These are phyloP conservation scores for Aphaenogaster floridana DNA, from an alignment of 1,140 invertebrate species.

Conservation along the genomic window DNA sequence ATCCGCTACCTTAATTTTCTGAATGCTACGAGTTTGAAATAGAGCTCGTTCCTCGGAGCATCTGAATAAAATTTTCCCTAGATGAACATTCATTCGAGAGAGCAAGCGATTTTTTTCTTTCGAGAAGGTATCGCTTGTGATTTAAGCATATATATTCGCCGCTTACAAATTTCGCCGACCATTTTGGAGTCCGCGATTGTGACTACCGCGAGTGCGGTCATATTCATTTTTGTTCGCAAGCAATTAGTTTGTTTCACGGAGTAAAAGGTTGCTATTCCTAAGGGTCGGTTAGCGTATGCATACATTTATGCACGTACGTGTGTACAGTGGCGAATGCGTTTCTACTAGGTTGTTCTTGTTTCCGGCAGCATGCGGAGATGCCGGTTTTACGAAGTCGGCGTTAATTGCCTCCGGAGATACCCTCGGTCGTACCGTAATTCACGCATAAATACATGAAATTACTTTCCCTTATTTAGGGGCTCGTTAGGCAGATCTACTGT, in stretches of 20 bases:
- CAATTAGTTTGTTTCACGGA: constrained; percentile 76
- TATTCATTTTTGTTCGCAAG: constrained; percentile 77
- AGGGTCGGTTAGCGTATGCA: constrained; percentile 61
- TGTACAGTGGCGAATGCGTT: constrained; percentile 70
- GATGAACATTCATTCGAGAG: not conserved
- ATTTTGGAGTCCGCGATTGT: constrained; percentile 50
- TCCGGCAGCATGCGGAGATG: constrained; percentile 70
- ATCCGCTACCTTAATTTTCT: constrained; percentile 54
- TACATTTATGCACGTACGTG: constrained; percentile 65
- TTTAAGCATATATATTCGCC: constrained; percentile 23
- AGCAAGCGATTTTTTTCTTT: not conserved
- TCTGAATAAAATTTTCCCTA: not conserved
- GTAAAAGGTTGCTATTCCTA: constrained; percentile 69
- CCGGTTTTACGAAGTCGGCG: constrained; percentile 83
- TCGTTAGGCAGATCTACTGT: constrained; percentile 86
- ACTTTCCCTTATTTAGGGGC: constrained; percentile 86
- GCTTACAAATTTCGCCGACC: constrained; percentile 40
- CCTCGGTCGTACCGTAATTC: constrained; percentile 81
- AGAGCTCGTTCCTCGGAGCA: not conserved
- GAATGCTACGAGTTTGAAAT: constrained; percentile 31
- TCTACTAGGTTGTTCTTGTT: constrained; percentile 69
- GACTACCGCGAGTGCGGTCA: constrained; percentile 65
- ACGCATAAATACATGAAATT: constrained; percentile 87
- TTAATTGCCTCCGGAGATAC: constrained; percentile 85
- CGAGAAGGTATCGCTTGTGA: not conserved